Percentiles rank a stretch among this genome's conserved stretches.
Conservation (phyloP, 2,888 invertebrate genomes). For the Beris chalybata region DNA sequence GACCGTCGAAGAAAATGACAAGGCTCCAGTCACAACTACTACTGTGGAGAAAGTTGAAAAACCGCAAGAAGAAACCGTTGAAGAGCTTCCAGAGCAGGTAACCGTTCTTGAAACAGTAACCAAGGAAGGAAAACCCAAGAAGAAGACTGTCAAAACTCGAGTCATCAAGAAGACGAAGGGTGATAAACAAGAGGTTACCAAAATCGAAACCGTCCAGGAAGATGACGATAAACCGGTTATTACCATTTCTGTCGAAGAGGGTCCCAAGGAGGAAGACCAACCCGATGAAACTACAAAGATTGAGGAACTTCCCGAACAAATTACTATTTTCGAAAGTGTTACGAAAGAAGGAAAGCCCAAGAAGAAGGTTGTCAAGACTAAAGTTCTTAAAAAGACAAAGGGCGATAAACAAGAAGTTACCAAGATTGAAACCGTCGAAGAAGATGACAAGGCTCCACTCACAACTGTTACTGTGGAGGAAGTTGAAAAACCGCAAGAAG, state of each 20-base stretch:
- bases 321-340: conserved; percentile 41
- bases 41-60: conserved; percentile 48
- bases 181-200: conserved; percentile 51
- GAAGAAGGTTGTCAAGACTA: conserved; percentile 47
- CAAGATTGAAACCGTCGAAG: conserved; percentile 46
- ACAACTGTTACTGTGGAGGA: conserved; percentile 45
- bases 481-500: conserved; percentile 32
- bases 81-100: conserved; percentile 44
- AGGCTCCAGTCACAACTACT: conserved; percentile 43
- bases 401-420: conserved; percentile 46
- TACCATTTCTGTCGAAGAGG: conserved; percentile 48
- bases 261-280: conserved; percentile 33
- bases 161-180: conserved; percentile 51
- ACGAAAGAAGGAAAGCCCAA: conserved; percentile 49
- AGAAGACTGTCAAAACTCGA: conserved; percentile 48
- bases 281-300: conserved; percentile 44
- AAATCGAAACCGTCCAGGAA: conserved; percentile 49
- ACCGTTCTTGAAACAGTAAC: conserved; percentile 42
- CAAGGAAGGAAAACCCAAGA: conserved; percentile 43
- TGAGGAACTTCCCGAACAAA: conserved; percentile 43
- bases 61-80: conserved; percentile 44
- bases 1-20: conserved; percentile 41
- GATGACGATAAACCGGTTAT: conserved; percentile 48
- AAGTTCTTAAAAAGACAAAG: conserved; percentile 49
- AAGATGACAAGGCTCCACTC: conserved; percentile 48